These are phyloP conservation scores for Parelbella ahira DNA, from an alignment of 2,888 invertebrate genomes.

Conservation along the genomic window DNA sequence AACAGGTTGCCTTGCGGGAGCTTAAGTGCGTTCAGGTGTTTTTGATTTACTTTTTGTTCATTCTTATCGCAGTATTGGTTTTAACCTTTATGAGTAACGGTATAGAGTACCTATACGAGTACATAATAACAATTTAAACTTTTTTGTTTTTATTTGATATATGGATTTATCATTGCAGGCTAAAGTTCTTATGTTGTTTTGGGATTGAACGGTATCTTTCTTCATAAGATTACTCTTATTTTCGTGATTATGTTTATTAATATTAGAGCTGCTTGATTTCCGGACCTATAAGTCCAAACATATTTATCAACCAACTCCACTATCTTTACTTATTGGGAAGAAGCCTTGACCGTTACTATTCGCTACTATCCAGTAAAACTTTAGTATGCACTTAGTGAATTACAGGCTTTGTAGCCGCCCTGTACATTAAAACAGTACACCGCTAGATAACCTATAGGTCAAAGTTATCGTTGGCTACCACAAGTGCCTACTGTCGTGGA, in stretches of 20 bases:
- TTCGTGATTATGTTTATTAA: too few species aligned
- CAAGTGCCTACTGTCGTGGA: constrained; percentile 3
- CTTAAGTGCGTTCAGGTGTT: constrained; percentile 24
- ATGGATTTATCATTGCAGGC: too few species aligned
- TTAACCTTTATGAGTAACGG: too few species aligned
- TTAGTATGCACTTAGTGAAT: constrained; percentile 25
- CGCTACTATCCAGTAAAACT: constrained; percentile 14
- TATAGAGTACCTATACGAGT: too few species aligned
- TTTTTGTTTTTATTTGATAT: too few species aligned
- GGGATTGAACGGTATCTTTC: too few species aligned
- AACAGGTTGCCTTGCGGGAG: constrained; percentile 24
- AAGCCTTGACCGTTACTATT: constrained; percentile 6
- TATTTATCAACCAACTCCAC: too few species aligned
- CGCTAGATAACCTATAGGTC: constrained; percentile 18
- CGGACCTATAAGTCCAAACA: too few species aligned
- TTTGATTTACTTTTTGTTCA: constrained; percentile 17
- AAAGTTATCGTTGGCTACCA: constrained; percentile 16
- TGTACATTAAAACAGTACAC: constrained; percentile 21
- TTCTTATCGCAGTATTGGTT: constrained; percentile 1
- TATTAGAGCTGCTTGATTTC: too few species aligned
- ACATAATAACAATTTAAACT: too few species aligned
- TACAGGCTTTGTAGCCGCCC: constrained; percentile 22
- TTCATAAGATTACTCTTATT: too few species aligned
- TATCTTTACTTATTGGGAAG: constrained; percentile 8
- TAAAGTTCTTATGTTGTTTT: too few species aligned